Conservation (phyloP, 2,797 vertebrate genomes). For the Xyrichtys novacula region DNA sequence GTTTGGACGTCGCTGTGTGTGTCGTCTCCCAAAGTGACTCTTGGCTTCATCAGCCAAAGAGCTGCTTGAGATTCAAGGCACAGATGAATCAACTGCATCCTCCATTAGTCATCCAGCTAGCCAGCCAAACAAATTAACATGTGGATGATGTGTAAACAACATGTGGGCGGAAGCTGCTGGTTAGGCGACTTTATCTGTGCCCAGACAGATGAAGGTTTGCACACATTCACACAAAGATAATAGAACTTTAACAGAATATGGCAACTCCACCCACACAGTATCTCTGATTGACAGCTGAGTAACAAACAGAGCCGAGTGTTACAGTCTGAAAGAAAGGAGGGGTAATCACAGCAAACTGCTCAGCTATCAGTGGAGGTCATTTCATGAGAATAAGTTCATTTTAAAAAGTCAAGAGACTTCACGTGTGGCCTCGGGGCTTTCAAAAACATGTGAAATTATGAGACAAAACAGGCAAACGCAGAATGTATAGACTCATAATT, state of each 20-base stretch:
- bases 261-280: conserved; percentile 9
- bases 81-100: conserved; percentile 39
- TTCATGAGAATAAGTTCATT: not conserved
- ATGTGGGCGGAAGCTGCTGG: conserved; percentile 43
- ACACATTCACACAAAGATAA: conserved; percentile 10
- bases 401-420: not conserved
- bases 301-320: conserved; percentile 1
- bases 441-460: not conserved
- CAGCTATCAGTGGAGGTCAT: not conserved
- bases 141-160: conserved; percentile 50
- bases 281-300: conserved; percentile 16
- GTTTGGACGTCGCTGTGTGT: not conserved
- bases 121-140: conserved; percentile 50
- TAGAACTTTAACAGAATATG: conserved; percentile 19
- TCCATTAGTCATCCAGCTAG: conserved; percentile 36
- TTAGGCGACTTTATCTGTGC: conserved; percentile 32
- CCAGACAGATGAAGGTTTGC: conserved; percentile 7
- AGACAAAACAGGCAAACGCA: conserved; percentile 4
- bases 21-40: conserved; percentile 15
- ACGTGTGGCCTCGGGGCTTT: not conserved
- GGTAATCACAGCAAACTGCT: not conserved
- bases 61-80: conserved; percentile 57
- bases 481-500: not conserved
- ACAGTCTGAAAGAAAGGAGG: conserved; percentile 1
- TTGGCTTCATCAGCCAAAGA: conserved; percentile 35